phyloP scores from a whole-genome alignment of 2,888 invertebrate species.

The Limnephilus rhombicus region DNA sequence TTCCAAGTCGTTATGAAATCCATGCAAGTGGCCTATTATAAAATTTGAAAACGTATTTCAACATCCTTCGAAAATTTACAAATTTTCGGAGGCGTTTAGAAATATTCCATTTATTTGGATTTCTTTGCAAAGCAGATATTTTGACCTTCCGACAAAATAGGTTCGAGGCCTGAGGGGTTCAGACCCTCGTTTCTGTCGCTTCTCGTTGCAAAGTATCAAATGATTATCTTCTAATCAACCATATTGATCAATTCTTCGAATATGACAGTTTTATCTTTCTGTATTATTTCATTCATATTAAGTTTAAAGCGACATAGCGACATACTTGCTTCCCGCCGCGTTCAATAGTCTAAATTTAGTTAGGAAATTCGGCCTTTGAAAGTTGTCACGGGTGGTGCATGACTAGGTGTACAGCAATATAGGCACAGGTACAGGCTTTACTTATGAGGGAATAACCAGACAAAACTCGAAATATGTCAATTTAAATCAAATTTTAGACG shows the following conservation, averaged over 20 bases:
- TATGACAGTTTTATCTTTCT: background rate
- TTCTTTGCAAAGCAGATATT: no score
- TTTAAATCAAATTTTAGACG: no score
- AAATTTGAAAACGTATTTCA: no score
- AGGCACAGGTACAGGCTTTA: background rate
- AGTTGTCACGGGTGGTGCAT: constrained; percentile 35
- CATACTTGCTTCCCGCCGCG: constrained; percentile 38
- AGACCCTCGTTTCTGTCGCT: background rate
- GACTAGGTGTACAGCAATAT: background rate
- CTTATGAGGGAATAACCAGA: background rate
- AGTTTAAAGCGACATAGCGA: background rate
- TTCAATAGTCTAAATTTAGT: constrained; percentile 51
- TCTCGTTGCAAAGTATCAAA: background rate
- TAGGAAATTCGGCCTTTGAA: constrained; percentile 50
- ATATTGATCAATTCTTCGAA: background rate
- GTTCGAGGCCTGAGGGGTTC: no score
- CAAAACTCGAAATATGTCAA: no score
- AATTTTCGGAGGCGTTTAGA: no score
- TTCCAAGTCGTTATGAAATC: no score
- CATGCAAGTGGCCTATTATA: no score
- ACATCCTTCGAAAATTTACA: no score
- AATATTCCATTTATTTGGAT: no score
- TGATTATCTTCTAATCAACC: background rate
- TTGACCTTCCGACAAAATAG: no score
- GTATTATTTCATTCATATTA: background rate